Conservation (phyloP, 2,888 invertebrate genomes). For the Coelinius sp. region DNA sequence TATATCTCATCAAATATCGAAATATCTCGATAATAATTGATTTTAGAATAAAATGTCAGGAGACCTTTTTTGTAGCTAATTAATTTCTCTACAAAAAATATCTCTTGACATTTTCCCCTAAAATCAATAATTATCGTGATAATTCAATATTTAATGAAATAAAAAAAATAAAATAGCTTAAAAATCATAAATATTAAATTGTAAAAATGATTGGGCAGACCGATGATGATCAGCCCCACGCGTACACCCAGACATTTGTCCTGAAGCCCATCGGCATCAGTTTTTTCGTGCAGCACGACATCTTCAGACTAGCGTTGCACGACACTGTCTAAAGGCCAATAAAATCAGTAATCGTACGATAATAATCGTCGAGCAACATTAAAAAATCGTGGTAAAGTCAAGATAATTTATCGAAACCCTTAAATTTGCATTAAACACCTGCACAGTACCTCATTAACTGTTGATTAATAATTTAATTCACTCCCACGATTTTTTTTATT, state of each 20-base stretch:
- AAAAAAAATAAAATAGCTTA: no score
- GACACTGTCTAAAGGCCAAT: constrained; percentile 77
- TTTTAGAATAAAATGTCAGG: no score
- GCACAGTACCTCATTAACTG: constrained; percentile 6
- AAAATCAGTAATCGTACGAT: constrained; percentile 52
- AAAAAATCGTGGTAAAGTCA: constrained; percentile 60
- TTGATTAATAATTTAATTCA: background rate
- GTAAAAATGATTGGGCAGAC: constrained; percentile 79
- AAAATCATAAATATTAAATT: constrained; percentile 46
- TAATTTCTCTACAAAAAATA: no score
- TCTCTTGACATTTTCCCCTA: no score
- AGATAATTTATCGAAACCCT: constrained; percentile 48
- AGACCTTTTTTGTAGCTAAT: no score
- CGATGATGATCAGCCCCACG: constrained; percentile 94
- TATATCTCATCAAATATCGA: no score
- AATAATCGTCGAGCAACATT: constrained; percentile 59
- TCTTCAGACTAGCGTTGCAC: constrained; percentile 94
- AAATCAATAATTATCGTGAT: no score
- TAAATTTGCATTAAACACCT: constrained; percentile 12
- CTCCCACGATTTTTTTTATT: background rate
- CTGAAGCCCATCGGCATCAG: constrained; percentile 89
- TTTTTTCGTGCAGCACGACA: constrained; percentile 95
- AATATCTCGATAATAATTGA: no score
- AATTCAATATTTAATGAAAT: no score
- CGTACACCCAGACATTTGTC: constrained; percentile 94